phyloP scores from a whole-genome alignment of 2,797 vertebrate genomes.

The Lagodon rhomboides region DNA sequence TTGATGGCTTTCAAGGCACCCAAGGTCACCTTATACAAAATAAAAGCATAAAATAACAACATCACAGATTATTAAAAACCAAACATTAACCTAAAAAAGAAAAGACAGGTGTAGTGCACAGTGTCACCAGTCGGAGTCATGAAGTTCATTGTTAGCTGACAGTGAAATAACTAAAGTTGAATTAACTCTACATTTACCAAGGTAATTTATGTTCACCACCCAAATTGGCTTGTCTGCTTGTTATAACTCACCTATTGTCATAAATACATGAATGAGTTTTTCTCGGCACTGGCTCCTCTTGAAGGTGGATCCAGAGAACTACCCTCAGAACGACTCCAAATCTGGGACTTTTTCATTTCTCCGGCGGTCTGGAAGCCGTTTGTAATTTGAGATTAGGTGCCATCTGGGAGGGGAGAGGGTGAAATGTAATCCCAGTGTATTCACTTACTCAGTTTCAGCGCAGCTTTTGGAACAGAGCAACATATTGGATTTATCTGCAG shows the following conservation, averaged over 20 bases:
- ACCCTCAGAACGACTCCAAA: not conserved
- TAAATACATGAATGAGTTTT: slow-evolving; percentile 7
- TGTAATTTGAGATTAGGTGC: slow-evolving; percentile 71
- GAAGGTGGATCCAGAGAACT: not conserved
- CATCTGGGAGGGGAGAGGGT: slow-evolving; percentile 59
- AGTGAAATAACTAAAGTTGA: too few relatives aligned
- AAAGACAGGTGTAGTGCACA: too few relatives aligned
- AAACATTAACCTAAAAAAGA: too few relatives aligned
- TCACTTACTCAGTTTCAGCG: slow-evolving; percentile 59
- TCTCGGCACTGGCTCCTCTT: slow-evolving; percentile 12
- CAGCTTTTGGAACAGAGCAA: slow-evolving; percentile 54
- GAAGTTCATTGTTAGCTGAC: too few relatives aligned
- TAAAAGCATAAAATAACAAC: too few relatives aligned
- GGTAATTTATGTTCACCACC: not conserved
- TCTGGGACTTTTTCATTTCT: slow-evolving; percentile 45
- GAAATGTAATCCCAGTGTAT: slow-evolving; percentile 67
- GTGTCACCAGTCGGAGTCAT: too few relatives aligned
- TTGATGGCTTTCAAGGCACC: too few relatives aligned
- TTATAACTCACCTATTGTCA: slow-evolving; percentile 21
- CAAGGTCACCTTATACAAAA: too few relatives aligned
- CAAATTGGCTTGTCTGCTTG: not conserved
- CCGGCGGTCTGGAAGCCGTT: slow-evolving; percentile 25
- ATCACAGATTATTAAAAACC: too few relatives aligned
- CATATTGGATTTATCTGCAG: slow-evolving; percentile 72
- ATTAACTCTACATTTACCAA: too few relatives aligned